Base-by-base conservation (phyloP, 1,140 invertebrate genomes). In the Trinorchestia longiramus region DNA sequence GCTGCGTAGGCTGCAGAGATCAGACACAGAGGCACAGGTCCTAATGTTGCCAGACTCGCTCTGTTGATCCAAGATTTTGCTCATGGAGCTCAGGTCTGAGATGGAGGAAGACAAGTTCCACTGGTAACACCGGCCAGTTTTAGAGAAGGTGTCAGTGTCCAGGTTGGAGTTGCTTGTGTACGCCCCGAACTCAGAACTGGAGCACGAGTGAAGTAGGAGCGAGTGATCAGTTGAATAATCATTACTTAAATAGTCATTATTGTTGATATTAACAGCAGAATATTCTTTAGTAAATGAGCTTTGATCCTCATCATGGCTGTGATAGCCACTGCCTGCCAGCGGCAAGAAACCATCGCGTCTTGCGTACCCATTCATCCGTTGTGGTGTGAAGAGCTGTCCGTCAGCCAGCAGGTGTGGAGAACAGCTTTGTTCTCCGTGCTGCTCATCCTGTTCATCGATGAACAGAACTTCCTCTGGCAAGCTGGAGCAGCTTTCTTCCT, bases 91-190 rank as follows among this genome's bases (percentile, higher is more conserved):
- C 43, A 94, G 36, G 44, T 94, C 92, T 0, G 92, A 44, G 8
- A 94, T 94, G 92, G 92, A 94, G 11, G 43, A 94, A 8, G 92
- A 94, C 23, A 40, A 3, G 92, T 94, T 94, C 92, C 92, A 94
- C 6, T 47, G 92, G 92, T 94, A 36, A 11, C 44, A 94, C 3
- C 43, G 92, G 8, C 36, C 92, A 19, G 92, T 94, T 36, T 40
- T 43, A 4, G 92, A 94, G 44, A 94, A 94, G 43, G 92, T 94
- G 43, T 44, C 44, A 17, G 92, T 94, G 92, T 94, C 92, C 8
- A 47, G 8, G 44, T 44, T 47, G 6, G 44, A 42, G 88, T 90
- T 90, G 43, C 88, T 90, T 3, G 88, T 28, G 88, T 42, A 90
- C 11, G n/a, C 88, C 41, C 88, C 88, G 43, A 90, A 90, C 8